Evolutionary conservation across 2,113 vertebrate genomes (phyloP), one percentile per base, ranked within the genome.

Genomic region (Crotalus horridus): DNA sequence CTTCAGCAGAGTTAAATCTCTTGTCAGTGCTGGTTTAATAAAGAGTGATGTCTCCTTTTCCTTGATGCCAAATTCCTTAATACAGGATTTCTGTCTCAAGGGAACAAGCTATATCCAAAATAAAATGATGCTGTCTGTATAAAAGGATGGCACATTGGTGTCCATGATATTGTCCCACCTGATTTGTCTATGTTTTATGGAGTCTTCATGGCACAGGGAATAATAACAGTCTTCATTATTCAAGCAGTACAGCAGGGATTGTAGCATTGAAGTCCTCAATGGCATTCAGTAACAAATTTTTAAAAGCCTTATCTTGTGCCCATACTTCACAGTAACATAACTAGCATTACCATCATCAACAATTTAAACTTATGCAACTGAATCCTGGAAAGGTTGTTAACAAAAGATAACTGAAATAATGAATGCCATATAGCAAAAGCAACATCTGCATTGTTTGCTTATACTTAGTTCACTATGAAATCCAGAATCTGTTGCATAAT

Each of bases 41-140:
- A 96, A 96, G 58, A 95, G 87, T 85, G 48, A 96, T 93, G 95
- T 95, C 93, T 91, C 93, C 94, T 91, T 93, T 93, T 93, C 94
- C 46, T 85, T 0, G 0, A 93, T 87, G 93, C 92, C 93, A 21
- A 88, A 93, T 87, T 90, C 58, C 20, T 91, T 87, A 48, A 95
- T 93, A 59, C 91, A 59, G 46, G 53, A 89, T 91, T 94, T 88
- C 81, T 90, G 93, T 64, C 93, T 74, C 90, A 56, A 91, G 93
- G 91, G 51, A 92, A 26, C 33, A 74, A 87, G 58, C 26, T 43
- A 58, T 58, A 33, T 24, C 15, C 64, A 81, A 23, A 87, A 85
- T 85, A 85, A 59, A 58, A 89, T 33, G 39, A 43, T 48, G 46
- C 11, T 48, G 24, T 33, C 26, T 89, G 69, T 89, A 46, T 46